A percentile compares a stretch with the other conserved stretches of the same genome.
phyloP scores from a whole-genome alignment of 2,113 vertebrate species.

The Pollachius pollachius region DNA sequence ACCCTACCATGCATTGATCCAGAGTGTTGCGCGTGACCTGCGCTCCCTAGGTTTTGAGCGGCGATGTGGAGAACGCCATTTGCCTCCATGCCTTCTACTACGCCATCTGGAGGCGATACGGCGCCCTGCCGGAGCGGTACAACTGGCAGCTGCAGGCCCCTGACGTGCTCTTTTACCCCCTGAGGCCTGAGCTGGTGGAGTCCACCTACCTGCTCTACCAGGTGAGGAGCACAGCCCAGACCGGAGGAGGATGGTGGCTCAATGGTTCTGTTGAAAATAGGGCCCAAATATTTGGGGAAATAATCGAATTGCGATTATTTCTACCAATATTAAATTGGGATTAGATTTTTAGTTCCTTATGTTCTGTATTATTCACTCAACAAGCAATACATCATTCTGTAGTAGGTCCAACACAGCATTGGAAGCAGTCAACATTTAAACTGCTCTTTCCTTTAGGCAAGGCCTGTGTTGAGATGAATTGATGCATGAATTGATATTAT shows the following conservation, averaged over 20 bases:
- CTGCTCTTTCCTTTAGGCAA: too few relatives aligned
- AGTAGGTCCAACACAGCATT: too few relatives aligned
- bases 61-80: constrained; percentile 96
- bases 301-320: too few relatives aligned
- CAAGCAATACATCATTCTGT: too few relatives aligned
- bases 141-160: constrained; percentile 98
- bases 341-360: too few relatives aligned
- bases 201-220: constrained; percentile 97
- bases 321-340: too few relatives aligned
- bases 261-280: background rate
- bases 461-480: too few relatives aligned
- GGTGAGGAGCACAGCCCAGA: constrained; percentile 64
- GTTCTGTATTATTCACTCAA: too few relatives aligned
- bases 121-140: constrained; percentile 93
- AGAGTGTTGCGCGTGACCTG: too few relatives aligned
- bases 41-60: constrained; percentile 84
- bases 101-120: constrained; percentile 96
- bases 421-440: too few relatives aligned
- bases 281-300: background rate
- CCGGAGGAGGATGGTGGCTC: background rate
- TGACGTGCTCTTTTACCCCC: constrained; percentile 92
- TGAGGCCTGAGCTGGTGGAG: constrained; percentile 94
- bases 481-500: too few relatives aligned
- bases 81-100: constrained; percentile 99
- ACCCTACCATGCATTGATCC: too few relatives aligned